A percentile compares a stretch with the other conserved stretches of the same genome.
phyloP scores from a whole-genome alignment of 2,797 vertebrate genomes.

The Rhincodon typus region DNA sequence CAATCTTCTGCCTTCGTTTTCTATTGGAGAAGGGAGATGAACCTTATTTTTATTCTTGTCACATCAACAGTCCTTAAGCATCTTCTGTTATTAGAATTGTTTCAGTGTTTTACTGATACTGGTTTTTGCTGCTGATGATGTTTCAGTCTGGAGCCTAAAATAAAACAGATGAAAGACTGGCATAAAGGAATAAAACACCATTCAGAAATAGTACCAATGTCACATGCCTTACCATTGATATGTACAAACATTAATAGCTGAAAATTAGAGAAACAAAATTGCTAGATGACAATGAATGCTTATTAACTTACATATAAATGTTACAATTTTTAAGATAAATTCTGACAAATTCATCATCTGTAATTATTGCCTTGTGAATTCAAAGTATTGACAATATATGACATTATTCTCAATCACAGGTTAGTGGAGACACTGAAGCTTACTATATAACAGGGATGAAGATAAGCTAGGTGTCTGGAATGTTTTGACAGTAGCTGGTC shows the following conservation, averaged over 20 bases:
- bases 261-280: not conserved
- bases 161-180: constrained; percentile 35
- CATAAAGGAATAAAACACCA: not conserved
- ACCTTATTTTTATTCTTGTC: not conserved
- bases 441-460: constrained; percentile 66
- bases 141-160: constrained; percentile 70
- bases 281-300: not conserved
- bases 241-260: not conserved
- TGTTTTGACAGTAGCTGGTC: constrained; percentile 74
- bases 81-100: constrained; percentile 44
- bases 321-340: not conserved
- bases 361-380: constrained; percentile 19
- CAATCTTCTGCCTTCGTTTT: not conserved
- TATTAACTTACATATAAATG: not conserved
- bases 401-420: constrained; percentile 30
- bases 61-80: constrained; percentile 27
- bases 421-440: constrained; percentile 45
- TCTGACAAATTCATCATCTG: not conserved
- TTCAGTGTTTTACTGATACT: constrained; percentile 73
- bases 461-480: constrained; percentile 75
- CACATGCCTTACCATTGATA: not conserved
- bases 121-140: constrained; percentile 75
- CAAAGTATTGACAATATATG: constrained; percentile 24
- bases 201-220: not conserved
- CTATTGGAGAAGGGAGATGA: not conserved